Conservation (phyloP, 2,113 vertebrate species). For the Urocolius indicus region DNA sequence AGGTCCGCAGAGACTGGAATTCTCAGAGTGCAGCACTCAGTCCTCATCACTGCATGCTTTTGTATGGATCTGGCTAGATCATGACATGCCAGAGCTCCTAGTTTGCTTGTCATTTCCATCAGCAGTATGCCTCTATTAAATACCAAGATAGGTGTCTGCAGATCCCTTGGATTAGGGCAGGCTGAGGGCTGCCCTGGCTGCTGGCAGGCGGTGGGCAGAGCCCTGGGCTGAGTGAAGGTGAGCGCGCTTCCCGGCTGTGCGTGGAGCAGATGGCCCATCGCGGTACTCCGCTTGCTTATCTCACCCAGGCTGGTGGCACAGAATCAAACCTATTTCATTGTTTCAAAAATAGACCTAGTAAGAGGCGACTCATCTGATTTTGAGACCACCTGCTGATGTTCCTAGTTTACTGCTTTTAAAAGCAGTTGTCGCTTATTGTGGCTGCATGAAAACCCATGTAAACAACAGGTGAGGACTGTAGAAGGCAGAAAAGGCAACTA, state of each 20-base stretch:
- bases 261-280: background rate
- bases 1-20: background rate
- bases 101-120: background rate
- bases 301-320: background rate
- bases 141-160: background rate
- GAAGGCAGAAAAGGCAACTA: background rate
- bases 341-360: background rate
- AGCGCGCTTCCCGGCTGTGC: rapidly evolving
- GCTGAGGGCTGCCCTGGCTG: background rate
- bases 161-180: background rate
- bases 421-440: background rate
- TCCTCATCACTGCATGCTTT: background rate
- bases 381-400: background rate
- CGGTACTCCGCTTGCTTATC: background rate
- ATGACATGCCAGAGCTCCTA: background rate
- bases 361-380: background rate
- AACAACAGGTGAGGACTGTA: rapidly evolving
- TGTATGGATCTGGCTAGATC: background rate
- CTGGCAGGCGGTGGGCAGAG: background rate
- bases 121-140: background rate
- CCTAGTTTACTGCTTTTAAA: background rate
- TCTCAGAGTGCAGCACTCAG: rapidly evolving
- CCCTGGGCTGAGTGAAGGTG: background rate
- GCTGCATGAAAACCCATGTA: rapidly evolving
- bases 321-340: background rate